Percentiles rank a stretch among this genome's conserved stretches.
These are phyloP conservation scores for Myrmecophaga tridactyla DNA, from an alignment of 2,113 vertebrate genomes.

Conservation along the genomic window DNA sequence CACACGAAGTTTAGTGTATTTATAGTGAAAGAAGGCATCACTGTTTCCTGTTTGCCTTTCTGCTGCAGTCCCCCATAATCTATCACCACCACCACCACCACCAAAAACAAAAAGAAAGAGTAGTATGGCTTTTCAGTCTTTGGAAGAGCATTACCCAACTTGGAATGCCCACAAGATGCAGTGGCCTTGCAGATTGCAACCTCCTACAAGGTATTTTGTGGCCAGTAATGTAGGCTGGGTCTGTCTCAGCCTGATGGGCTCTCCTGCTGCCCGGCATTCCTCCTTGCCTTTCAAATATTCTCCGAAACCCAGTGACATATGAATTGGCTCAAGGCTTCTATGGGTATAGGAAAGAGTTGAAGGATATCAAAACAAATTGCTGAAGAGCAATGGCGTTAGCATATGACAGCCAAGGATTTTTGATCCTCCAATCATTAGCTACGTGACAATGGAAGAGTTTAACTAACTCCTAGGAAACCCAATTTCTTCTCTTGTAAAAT, in stretches of 20 bases:
- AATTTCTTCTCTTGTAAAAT: neutral
- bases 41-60: neutral
- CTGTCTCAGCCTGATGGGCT: too few relatives aligned
- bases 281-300: neutral
- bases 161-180: neutral
- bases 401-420: neutral
- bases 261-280: neutral
- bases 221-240: neutral
- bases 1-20: neutral
- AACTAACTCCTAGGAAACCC: neutral
- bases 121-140: neutral
- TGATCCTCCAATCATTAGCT: neutral
- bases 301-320: neutral
- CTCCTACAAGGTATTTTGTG: neutral
- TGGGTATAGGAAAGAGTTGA: neutral
- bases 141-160: neutral
- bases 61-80: neutral
- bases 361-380: accelerated
- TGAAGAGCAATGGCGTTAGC: neutral
- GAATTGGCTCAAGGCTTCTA: neutral
- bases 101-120: neutral
- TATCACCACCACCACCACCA: too few relatives aligned
- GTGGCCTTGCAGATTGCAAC: too few relatives aligned
- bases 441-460: neutral
- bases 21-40: neutral